Conservation (phyloP, 1,140 invertebrate genomes). For the Pseudomyrmex gracilis region DNA sequence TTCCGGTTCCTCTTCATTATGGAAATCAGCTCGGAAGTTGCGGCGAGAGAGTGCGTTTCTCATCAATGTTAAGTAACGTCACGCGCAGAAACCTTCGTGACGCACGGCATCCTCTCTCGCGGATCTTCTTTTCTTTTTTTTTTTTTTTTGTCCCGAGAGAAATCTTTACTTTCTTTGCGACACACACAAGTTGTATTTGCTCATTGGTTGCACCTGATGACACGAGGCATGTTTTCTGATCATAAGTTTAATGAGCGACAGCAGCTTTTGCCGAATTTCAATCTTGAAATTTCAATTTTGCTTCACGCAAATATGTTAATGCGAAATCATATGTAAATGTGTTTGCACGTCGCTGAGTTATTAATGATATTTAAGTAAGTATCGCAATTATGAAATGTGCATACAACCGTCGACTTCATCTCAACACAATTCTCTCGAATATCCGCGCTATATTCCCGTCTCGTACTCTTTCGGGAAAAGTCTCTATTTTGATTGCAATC, state of each 20-base stretch:
- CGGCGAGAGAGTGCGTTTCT: conserved; percentile 27
- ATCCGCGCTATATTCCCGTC: no score
- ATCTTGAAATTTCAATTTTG: background rate
- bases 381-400: no score
- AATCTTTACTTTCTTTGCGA: conserved; percentile 30
- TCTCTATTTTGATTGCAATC: conserved; percentile 18
- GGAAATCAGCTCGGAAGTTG: conserved; percentile 22
- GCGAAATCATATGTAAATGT: no score
- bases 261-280: background rate
- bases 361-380: background rate
- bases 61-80: conserved; percentile 27
- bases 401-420: background rate
- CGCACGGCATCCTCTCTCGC: background rate
- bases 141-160: conserved; percentile 1
- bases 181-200: background rate
- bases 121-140: background rate
- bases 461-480: background rate
- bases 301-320: background rate
- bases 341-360: background rate
- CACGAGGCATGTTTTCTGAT: background rate
- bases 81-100: conserved; percentile 1
- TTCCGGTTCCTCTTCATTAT: conserved; percentile 40
- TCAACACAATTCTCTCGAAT: background rate
- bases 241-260: background rate
- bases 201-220: background rate